Evolutionary conservation across 2,113 vertebrate species (phyloP), one percentile per base, ranked within the genome.

Genomic region (Scalopus aquaticus): DNA sequence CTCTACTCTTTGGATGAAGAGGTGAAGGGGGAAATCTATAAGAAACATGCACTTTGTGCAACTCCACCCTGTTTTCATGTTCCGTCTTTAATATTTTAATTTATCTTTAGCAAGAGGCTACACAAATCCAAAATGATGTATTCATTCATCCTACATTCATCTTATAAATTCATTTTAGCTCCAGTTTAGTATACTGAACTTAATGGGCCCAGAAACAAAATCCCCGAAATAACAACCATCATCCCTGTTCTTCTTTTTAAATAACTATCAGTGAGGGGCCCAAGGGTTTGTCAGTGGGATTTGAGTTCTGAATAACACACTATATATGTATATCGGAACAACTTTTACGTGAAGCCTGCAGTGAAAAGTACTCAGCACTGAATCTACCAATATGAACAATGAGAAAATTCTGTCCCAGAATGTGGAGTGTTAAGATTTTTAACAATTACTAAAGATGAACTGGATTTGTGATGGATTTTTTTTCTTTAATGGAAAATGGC

Each of bases 91-190:
- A 42, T 56, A 81, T 60, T 85, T 82, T 65, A 69, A 74, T 60
- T 79, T 77, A 80, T 42, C 49, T 91, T 94, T 49, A 77, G 42
- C 69, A 56, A 74, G 15, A 64, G 32, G 70, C 64, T 72, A 42
- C 26, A 79, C 54, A 82, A 62, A 89, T 74, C 35, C 46, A 28
- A 81, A 91, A 28, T 70, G 56, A 54, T 44, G 17, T 86, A 67
- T 77, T 78, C 30, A 89, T 74, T 80, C 77, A 83, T 73, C 58
- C 80, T 85, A 32, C 42, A 89, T 49, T 19, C 26, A 70, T 56
- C 88, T 95, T 80, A 81, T 24, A 81, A 88, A 51, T 44, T 69
- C 37, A 76, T 70, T 82, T 64, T 46, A 64, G 39, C 46, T 93
- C 83, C 56, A 11, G 77, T 76, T 91, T 82, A 81, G 35, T 88